Evolutionary conservation across 2,113 vertebrate genomes (phyloP).

Genomic region (Ancistrus triradiatus): DNA sequence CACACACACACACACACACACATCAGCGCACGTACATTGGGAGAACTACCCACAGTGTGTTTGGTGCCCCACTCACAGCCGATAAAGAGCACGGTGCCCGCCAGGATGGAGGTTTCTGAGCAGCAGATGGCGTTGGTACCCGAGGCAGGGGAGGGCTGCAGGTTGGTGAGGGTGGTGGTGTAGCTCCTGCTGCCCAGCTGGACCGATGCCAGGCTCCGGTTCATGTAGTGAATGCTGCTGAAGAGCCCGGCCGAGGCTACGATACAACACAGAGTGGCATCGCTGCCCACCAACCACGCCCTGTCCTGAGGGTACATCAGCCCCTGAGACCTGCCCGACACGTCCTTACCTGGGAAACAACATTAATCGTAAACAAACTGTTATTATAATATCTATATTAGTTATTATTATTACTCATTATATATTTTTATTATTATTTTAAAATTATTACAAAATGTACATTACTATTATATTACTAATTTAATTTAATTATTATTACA

Average conservation of each 20-base stretch:
- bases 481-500: no score
- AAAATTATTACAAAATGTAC: no score
- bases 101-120: rapidly evolving
- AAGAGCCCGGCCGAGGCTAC: conserved; percentile 18
- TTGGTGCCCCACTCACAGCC: conserved; percentile 62
- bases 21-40: neutral
- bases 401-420: neutral
- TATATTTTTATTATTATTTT: no score
- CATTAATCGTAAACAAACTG: neutral
- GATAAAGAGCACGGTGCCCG: conserved; percentile 62
- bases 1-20: conserved; percentile 8
- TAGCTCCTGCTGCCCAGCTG: conserved; percentile 61
- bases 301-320: conserved; percentile 55
- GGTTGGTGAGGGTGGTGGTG: conserved; percentile 39
- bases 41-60: neutral
- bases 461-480: no score
- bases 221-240: neutral
- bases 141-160: neutral
- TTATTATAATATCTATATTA: neutral
- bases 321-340: conserved; percentile 31
- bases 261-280: conserved; percentile 59
- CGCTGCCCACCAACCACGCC: conserved; percentile 46
- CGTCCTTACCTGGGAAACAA: conserved; percentile 51
- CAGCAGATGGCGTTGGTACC: conserved; percentile 60
- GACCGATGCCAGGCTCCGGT: conserved; percentile 13